phyloP scores from a whole-genome alignment of 2,797 vertebrate genomes.

The Alca torda region DNA sequence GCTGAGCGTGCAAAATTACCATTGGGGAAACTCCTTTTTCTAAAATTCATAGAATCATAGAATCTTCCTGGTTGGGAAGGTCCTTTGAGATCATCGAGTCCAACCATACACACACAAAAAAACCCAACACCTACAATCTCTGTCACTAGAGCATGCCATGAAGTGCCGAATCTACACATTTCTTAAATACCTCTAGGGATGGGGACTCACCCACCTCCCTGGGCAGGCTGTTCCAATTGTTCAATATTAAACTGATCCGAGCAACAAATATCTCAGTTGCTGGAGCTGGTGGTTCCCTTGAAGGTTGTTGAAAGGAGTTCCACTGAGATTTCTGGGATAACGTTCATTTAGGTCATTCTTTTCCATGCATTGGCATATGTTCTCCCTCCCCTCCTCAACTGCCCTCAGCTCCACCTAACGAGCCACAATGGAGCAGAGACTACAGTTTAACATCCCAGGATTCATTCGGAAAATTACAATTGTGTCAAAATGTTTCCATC shows the following conservation, averaged over 20 bases:
- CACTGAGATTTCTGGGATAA: neutral
- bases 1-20: neutral
- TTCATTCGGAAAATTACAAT: neutral
- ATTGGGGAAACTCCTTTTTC: neutral
- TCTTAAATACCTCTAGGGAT: too few species aligned
- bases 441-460: neutral
- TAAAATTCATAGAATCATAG: neutral
- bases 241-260: neutral
- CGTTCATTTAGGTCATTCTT: neutral
- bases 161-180: too few species aligned
- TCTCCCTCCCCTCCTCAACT: neutral
- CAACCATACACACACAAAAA: too few species aligned
- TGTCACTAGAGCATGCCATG: too few species aligned
- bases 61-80: too few species aligned
- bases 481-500: neutral
- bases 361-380: neutral
- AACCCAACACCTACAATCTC: too few species aligned
- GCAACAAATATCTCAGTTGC: neutral
- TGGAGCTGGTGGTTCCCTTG: neutral
- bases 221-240: too few species aligned
- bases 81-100: too few species aligned
- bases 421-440: neutral
- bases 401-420: neutral
- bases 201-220: too few species aligned
- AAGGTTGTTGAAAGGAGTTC: neutral